Conservation (phyloP, 2,113 vertebrate genomes). For the Myotis yumanensis region DNA sequence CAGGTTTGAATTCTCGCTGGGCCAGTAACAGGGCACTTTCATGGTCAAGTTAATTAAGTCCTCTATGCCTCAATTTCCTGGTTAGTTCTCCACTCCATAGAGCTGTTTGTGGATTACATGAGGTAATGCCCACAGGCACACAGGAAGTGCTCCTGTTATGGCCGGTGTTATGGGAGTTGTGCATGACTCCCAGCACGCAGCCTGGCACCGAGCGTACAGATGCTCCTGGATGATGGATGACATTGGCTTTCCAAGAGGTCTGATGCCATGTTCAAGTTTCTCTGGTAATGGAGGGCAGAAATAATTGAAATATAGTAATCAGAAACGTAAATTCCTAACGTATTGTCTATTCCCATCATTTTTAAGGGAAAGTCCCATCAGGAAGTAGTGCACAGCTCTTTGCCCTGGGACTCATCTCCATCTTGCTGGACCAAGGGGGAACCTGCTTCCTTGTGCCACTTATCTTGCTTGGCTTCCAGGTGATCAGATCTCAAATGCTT, state of each 20-base stretch:
- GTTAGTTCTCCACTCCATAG: background rate
- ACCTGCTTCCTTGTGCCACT: background rate
- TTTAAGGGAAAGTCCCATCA: background rate
- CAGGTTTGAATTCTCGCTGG: background rate
- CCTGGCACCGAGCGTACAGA: accelerated
- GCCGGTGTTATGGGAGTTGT: background rate
- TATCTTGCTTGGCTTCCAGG: background rate
- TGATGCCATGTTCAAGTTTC: background rate
- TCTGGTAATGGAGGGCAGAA: background rate
- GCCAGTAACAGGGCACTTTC: background rate
- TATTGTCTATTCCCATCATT: background rate
- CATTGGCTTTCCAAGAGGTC: background rate
- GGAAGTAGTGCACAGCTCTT: background rate
- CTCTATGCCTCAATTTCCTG: background rate
- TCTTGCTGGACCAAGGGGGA: background rate
- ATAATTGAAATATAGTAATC: background rate
- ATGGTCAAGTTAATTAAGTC: background rate
- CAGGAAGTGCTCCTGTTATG: background rate
- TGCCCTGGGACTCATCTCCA: background rate
- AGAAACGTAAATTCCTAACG: background rate
- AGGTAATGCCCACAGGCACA: background rate
- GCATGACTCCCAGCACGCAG: accelerated
- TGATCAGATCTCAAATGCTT: background rate
- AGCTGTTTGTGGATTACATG: background rate
- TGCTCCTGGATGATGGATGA: background rate